Evolutionary conservation across 2,797 vertebrate genomes (phyloP).

Genomic region (Peromyscus melanophrys): DNA sequence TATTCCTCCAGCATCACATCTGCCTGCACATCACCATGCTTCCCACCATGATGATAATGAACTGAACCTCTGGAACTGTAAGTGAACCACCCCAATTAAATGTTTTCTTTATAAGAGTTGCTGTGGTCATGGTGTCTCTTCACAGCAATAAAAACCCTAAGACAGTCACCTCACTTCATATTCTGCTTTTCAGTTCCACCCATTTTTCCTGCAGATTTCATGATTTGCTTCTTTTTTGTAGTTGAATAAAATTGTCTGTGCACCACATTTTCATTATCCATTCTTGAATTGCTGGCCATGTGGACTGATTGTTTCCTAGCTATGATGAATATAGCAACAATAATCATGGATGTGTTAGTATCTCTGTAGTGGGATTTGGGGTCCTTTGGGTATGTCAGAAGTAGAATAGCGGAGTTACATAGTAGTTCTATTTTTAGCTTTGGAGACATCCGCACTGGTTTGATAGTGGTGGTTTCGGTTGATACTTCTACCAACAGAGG

Average conservation of each 20-base stretch:
- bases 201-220: background rate
- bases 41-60: background rate
- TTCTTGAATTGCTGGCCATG: background rate
- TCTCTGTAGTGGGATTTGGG: background rate
- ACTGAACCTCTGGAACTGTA: background rate
- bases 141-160: background rate
- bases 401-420: background rate
- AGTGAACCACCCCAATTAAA: background rate
- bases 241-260: background rate
- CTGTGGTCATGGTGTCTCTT: background rate
- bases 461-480: too few species aligned
- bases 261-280: background rate
- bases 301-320: background rate
- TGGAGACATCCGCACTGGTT: background rate
- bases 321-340: background rate
- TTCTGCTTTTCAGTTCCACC: background rate
- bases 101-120: background rate
- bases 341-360: background rate
- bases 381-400: background rate
- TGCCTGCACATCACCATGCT: background rate
- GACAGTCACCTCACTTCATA: background rate
- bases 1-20: background rate
- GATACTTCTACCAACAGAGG: background rate
- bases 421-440: background rate
- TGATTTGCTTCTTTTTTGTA: background rate